Evolutionary conservation across 1,140 invertebrate genomes (phyloP).

Genomic region (Nephila pilipes): DNA sequence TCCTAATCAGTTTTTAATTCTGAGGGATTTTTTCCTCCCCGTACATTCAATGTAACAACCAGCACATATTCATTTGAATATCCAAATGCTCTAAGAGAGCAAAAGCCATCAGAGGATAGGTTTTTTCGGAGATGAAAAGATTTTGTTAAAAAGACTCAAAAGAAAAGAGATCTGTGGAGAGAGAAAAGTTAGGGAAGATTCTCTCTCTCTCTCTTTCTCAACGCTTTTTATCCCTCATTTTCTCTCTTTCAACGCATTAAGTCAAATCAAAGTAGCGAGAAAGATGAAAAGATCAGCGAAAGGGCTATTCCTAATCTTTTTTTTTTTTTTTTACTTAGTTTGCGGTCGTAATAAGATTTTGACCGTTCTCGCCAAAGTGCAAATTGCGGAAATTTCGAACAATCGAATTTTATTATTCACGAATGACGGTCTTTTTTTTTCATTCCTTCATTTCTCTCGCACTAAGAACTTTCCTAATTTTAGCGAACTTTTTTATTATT

Average conservation of each 20-base stretch:
- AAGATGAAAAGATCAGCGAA: constrained; percentile 27
- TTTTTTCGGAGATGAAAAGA: background rate
- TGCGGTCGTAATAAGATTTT: constrained; percentile 33
- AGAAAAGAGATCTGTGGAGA: background rate
- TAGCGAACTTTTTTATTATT: background rate
- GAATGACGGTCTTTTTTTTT: background rate
- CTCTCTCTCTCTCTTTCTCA: background rate
- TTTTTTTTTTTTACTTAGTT: background rate
- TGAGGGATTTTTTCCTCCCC: background rate
- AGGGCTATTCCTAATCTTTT: background rate
- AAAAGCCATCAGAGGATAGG: background rate
- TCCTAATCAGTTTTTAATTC: constrained; percentile 32
- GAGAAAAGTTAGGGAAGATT: background rate
- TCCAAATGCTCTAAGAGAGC: background rate
- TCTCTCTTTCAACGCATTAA: constrained; percentile 4
- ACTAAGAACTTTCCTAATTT: constrained; percentile 27
- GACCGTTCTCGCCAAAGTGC: constrained; percentile 4
- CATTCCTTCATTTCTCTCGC: background rate
- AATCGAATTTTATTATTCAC: constrained; percentile 43
- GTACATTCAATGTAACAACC: background rate
- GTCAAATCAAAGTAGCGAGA: constrained; percentile 19
- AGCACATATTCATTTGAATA: background rate
- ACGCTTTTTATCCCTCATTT: background rate
- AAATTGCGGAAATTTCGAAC: constrained; percentile 50
- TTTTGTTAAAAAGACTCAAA: background rate